Percentiles rank a stretch among this genome's conserved stretches.
Evolutionary conservation across 1,140 invertebrate species (phyloP).

Genomic region (Drosophila varians): DNA sequence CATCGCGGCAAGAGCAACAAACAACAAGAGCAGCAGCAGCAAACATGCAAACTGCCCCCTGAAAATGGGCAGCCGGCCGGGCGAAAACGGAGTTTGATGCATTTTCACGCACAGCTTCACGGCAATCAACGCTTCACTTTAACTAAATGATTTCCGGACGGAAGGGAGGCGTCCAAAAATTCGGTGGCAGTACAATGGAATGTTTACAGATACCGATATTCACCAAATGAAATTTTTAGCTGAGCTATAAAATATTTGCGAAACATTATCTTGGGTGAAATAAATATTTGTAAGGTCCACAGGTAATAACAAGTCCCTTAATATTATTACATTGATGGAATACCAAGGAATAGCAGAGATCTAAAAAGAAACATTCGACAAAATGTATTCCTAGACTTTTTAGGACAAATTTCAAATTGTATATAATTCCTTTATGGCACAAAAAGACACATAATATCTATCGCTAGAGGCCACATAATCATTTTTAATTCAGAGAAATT

Average conservation of each 20-base stretch:
- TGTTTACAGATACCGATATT: constrained; percentile 16
- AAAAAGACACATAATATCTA: too few species aligned
- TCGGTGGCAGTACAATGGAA: constrained; percentile 9
- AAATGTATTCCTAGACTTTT: too few species aligned
- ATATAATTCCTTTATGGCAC: too few species aligned
- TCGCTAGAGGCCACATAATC: too few species aligned
- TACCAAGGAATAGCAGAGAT: too few species aligned
- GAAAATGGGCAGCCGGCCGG: constrained; percentile 36
- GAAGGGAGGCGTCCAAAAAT: not conserved
- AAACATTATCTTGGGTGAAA: not conserved
- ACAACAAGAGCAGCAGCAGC: constrained; percentile 12
- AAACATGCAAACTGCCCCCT: constrained; percentile 15
- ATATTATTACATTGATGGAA: too few species aligned
- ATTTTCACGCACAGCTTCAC: constrained; percentile 75
- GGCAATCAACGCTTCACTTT: constrained; percentile 76
- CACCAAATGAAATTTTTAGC: not conserved
- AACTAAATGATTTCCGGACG: constrained; percentile 57
- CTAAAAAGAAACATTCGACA: too few species aligned
- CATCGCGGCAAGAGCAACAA: constrained; percentile 15
- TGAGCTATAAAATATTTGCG: constrained; percentile 7
- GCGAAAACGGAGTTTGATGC: constrained; percentile 62
- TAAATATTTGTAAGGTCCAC: too few species aligned
- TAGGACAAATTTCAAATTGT: too few species aligned
- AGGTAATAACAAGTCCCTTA: too few species aligned
- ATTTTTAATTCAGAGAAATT: too few species aligned